phyloP scores from a whole-genome alignment of 2,888 invertebrate genomes.

The Arrhopalites spinosus region DNA sequence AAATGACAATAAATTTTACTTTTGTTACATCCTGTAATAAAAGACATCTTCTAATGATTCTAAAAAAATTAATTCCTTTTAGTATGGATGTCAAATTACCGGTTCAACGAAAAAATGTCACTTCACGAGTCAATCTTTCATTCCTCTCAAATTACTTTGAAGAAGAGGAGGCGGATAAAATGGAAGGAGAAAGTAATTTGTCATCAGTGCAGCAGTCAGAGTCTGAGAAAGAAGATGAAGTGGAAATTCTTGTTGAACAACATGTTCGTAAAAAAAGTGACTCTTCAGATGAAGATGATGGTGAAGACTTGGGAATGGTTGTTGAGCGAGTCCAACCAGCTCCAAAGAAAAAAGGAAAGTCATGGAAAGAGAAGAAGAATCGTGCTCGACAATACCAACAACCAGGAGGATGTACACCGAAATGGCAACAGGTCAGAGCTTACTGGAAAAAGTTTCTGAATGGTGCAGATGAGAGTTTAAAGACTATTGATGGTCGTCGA shows the following conservation, averaged over 20 bases:
- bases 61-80: background rate
- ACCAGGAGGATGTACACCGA: constrained; percentile 27
- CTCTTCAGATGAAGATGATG: background rate
- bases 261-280: too few species aligned
- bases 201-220: background rate
- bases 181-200: background rate
- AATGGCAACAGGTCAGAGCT: constrained; percentile 4
- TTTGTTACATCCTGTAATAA: too few species aligned
- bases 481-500: constrained; percentile 41
- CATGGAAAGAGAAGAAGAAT: constrained; percentile 14
- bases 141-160: background rate
- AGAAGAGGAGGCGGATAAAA: background rate
- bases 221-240: background rate
- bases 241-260: background rate
- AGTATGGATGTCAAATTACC: background rate
- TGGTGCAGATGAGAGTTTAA: constrained; percentile 40
- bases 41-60: too few species aligned
- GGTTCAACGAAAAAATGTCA: background rate
- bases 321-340: background rate
- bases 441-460: constrained; percentile 47
- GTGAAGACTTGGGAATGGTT: constrained; percentile 3
- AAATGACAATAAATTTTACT: background rate
- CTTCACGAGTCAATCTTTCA: background rate
- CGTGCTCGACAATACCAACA: constrained; percentile 34
- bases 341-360: constrained; percentile 13